These are phyloP conservation scores for Synanthedon myopaeformis DNA, from an alignment of 2,888 invertebrate species.

Conservation along the genomic window DNA sequence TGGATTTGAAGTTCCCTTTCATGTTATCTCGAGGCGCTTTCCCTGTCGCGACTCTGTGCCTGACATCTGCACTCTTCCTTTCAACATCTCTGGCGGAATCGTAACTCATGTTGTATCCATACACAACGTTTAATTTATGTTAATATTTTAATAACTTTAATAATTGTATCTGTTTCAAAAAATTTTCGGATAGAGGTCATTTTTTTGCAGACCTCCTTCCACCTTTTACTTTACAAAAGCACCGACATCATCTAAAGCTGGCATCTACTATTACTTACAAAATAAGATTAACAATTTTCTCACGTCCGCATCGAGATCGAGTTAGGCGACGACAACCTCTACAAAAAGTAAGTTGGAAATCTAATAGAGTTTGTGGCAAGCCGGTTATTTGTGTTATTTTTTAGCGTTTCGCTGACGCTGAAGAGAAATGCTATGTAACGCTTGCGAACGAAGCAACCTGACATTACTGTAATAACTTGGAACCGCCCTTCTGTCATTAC, in stretches of 20 bases:
- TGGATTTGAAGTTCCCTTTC: slow-evolving; percentile 62
- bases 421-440: slow-evolving; percentile 60
- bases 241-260: slow-evolving; percentile 31
- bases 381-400: slow-evolving; percentile 61
- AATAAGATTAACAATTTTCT: slow-evolving; percentile 60
- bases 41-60: slow-evolving; percentile 54
- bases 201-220: no score
- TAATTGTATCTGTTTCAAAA: no score
- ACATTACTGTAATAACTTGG: slow-evolving; percentile 62
- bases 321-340: slow-evolving; percentile 58
- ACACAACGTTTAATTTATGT: no score
- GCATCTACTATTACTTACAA: slow-evolving; percentile 36
- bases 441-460: slow-evolving; percentile 58
- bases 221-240: slow-evolving; percentile 20
- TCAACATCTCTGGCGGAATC: slow-evolving; percentile 29
- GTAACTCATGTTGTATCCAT: slow-evolving; percentile 9
- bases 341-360: slow-evolving; percentile 65
- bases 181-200: no score
- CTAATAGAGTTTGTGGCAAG: slow-evolving; percentile 67
- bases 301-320: slow-evolving; percentile 61
- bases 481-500: slow-evolving; percentile 64
- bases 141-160: no score
- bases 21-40: slow-evolving; percentile 56
- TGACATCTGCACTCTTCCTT: slow-evolving; percentile 66
- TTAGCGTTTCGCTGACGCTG: slow-evolving; percentile 44